These are phyloP conservation scores for Cydia fagiglandana DNA, from an alignment of 1,140 invertebrate species.

Conservation along the genomic window DNA sequence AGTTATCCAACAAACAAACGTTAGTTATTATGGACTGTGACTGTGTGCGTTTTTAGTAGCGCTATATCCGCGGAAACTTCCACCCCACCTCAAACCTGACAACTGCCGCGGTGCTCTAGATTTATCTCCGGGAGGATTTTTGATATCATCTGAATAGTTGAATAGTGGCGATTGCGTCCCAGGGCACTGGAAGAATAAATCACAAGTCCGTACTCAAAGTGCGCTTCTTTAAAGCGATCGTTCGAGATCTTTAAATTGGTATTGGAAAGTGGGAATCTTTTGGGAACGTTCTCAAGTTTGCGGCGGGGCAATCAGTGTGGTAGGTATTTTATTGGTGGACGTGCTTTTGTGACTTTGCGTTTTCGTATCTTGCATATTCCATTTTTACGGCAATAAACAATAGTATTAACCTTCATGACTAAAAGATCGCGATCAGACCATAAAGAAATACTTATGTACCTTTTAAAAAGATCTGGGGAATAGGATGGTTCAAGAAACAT, in stretches of 20 bases:
- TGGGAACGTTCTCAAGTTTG: neutral
- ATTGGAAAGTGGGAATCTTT: slow-evolving; percentile 17
- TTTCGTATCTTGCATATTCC: neutral
- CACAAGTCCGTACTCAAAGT: slow-evolving; percentile 17
- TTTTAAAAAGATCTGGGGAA: no score
- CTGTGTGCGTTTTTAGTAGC: no score
- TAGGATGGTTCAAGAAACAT: no score
- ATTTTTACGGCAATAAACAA: neutral
- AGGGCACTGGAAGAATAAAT: slow-evolving; percentile 3
- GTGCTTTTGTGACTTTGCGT: neutral
- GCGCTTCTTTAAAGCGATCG: slow-evolving; percentile 14
- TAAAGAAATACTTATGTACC: no score
- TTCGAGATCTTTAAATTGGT: slow-evolving; percentile 10
- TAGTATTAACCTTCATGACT: no score
- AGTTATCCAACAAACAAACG: no score
- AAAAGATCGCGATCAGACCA: no score
- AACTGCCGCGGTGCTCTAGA: slow-evolving; percentile 24
- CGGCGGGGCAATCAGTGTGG: neutral
- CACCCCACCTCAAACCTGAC: slow-evolving; percentile 18
- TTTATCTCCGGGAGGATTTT: slow-evolving; percentile 23
- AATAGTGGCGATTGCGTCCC: slow-evolving; percentile 25
- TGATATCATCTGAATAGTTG: slow-evolving; percentile 31
- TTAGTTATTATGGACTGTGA: no score
- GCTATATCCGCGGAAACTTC: neutral
- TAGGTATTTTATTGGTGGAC: neutral